Conservation (phyloP, 1,140 invertebrate genomes). For the Bilobella aurantiaca region DNA sequence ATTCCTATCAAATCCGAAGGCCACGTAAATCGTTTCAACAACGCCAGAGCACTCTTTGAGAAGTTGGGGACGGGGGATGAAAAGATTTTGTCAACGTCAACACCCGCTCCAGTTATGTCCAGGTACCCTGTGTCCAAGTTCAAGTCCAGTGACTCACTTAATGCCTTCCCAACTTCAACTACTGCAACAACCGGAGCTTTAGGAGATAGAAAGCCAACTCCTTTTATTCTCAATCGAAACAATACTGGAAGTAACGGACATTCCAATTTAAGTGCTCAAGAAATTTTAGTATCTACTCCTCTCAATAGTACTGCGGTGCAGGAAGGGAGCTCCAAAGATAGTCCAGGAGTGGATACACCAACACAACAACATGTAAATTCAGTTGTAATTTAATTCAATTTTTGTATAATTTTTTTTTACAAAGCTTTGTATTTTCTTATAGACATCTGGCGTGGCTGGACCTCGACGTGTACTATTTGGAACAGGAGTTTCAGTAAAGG, state of each 20-base stretch:
- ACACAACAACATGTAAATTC: not conserved
- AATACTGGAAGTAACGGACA: not conserved
- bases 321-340: not conserved
- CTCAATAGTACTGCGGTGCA: not conserved
- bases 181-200: not conserved
- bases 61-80: slow-evolving; percentile 70
- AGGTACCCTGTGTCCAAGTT: not conserved
- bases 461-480: not conserved
- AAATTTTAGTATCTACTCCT: not conserved
- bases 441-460: not conserved
- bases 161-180: not conserved
- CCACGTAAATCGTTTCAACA: slow-evolving; percentile 80
- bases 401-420: not conserved
- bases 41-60: slow-evolving; percentile 82
- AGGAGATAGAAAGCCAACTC: not conserved
- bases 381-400: not conserved
- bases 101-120: not conserved
- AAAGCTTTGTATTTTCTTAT: not conserved
- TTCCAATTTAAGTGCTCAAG: not conserved
- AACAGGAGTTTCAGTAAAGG: not conserved
- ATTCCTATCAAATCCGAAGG: slow-evolving; percentile 76
- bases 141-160: slow-evolving; percentile 1
- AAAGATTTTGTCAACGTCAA: slow-evolving; percentile 12
- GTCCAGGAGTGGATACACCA: not conserved
- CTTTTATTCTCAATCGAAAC: not conserved